A percentile compares a stretch with the other conserved stretches of the same genome.
Evolutionary conservation across 2,113 vertebrate species (phyloP).

Genomic region (Zapus hudsonius): DNA sequence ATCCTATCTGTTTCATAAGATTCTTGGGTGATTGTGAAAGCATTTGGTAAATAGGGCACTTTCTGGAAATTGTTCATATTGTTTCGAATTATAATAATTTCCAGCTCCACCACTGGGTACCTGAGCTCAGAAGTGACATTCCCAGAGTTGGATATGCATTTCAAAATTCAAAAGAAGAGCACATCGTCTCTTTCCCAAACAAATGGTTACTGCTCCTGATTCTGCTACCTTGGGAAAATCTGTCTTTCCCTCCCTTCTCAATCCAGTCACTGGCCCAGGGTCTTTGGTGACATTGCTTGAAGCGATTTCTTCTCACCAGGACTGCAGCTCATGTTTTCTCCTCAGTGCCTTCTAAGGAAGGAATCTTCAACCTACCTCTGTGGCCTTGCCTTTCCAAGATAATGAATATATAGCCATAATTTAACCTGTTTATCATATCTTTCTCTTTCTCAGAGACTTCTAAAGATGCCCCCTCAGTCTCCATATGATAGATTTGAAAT

Average conservation of each 20-base stretch:
- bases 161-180: background rate
- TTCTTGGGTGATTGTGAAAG: background rate
- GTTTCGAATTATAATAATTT: background rate
- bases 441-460: background rate
- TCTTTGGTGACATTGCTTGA: background rate
- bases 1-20: background rate
- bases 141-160: background rate
- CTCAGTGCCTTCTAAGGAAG: background rate
- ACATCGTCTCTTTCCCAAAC: background rate
- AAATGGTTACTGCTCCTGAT: background rate
- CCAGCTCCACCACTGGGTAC: no score
- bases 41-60: background rate
- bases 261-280: background rate
- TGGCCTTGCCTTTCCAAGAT: background rate
- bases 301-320: background rate
- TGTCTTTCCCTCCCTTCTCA: background rate
- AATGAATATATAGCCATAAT: background rate
- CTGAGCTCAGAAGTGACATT: background rate
- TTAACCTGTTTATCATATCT: background rate
- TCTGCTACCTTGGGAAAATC: background rate
- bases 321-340: no score
- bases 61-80: background rate
- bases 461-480: background rate
- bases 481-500: background rate
- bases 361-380: background rate